A percentile compares a stretch with the other conserved stretches of the same genome.
Conservation (phyloP, 2,888 invertebrate genomes). For the Halictus ligatus region DNA sequence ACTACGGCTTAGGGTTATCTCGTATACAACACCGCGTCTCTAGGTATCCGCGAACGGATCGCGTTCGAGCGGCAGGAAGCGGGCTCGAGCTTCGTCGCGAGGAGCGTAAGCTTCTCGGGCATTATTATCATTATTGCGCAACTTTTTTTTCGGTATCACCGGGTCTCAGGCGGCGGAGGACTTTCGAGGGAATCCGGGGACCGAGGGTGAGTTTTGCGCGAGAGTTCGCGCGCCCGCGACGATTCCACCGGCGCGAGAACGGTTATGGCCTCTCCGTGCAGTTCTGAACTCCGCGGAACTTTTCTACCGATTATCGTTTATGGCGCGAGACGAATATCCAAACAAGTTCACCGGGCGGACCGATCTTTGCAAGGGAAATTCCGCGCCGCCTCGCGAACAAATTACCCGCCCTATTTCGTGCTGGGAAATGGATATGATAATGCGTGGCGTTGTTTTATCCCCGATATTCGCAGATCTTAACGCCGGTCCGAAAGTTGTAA, state of each 20-base stretch:
- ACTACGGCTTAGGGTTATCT: too few relatives aligned
- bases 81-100: background rate
- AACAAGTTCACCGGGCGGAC: conserved; percentile 37
- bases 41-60: background rate
- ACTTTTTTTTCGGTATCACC: conserved; percentile 7
- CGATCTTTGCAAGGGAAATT: conserved; percentile 20
- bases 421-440: conserved; percentile 11
- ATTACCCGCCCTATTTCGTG: background rate
- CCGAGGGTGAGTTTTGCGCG: background rate
- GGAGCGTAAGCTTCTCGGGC: background rate
- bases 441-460: conserved; percentile 7
- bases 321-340: conserved; percentile 55
- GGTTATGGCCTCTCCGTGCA: conserved; percentile 33
- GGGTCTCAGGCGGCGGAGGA: conserved; percentile 11
- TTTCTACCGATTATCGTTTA: conserved; percentile 58
- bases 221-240: background rate
- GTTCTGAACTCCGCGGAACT: conserved; percentile 33
- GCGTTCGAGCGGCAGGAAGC: background rate
- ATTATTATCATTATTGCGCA: conserved; percentile 25
- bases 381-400: conserved; percentile 1
- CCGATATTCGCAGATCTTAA: background rate
- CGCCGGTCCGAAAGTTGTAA: background rate
- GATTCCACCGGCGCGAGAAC: conserved; percentile 23
- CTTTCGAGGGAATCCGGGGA: background rate
- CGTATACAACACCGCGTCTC: too few relatives aligned